Evolutionary conservation across 2,113 vertebrate genomes (phyloP), one percentile per base, ranked within the genome.

Genomic region (Irena cyanogastra): DNA sequence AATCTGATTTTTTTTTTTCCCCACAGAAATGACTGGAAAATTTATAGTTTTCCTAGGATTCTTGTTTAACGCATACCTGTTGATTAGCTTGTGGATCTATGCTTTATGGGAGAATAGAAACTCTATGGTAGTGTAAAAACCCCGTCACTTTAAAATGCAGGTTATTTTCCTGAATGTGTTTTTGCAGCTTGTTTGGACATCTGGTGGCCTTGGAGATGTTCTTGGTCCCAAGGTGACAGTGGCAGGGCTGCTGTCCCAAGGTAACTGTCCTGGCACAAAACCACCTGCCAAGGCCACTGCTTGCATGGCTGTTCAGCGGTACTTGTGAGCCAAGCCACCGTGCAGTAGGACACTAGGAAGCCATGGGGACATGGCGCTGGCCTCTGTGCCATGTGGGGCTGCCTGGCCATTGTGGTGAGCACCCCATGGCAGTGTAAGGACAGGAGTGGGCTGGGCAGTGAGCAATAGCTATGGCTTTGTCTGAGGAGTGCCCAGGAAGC

Each of bases 381-480:
- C n/a, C 33, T 49, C 65, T 49, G 53, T 52, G 45, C 35, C 1
- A 0, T 11, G 56, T 20, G 59, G 52, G 47, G 15, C 54, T 78
- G 56, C 6, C 31, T 71, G 80, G 24, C 13, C 8, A 12, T 17
- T 59, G 41, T 0, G 1, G 10, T 1, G 2, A 74, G 44, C 47
- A 47, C 4, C 17, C 44, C 65, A 47, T 11, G 47, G 53, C 71
- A 52, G 4, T 0, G 0, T 0, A 33, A 44, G 37, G 6, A 20
- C n/a, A 44, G 7, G 4, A 13, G 3, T 74, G 39, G n/a, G 17
- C 64, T 77, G 39, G 12, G 11, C 1, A 2, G n/a, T 33, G 30
- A 0, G 0, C 9, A 4, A 23, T 7, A 28, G 28, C 13, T 4
- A 0, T 37, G 0, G 1, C 4, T 16, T 68, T 77, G 76, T n/a